Evolutionary conservation across 2,113 vertebrate species (phyloP).

Genomic region (Embiotoca jacksoni): DNA sequence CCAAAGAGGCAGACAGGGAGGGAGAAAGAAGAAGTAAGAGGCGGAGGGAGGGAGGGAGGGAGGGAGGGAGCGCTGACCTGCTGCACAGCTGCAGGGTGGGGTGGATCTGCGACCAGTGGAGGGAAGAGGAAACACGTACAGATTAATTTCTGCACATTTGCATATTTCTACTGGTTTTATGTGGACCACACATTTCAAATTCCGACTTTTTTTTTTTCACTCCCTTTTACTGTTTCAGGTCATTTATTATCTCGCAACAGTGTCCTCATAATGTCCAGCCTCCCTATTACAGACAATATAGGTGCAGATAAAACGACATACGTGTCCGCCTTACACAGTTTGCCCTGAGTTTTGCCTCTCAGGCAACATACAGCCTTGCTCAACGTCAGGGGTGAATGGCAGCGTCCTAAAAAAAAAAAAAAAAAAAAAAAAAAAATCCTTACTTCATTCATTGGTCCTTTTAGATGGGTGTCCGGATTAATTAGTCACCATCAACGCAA

Average conservation of each 20-base stretch:
- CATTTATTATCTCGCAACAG: no score
- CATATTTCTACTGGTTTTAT: constrained; percentile 18
- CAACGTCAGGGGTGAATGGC: no score
- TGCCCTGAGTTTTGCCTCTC: constrained; percentile 11
- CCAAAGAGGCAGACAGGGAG: constrained; percentile 44
- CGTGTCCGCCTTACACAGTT: neutral
- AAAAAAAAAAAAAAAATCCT: no score
- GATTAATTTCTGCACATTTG: constrained; percentile 34
- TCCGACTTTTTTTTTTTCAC: no score
- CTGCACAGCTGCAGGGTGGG: constrained; percentile 77
- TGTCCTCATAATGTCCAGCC: neutral
- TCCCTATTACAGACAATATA: neutral
- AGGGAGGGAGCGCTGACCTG: constrained; percentile 51
- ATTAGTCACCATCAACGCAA: no score
- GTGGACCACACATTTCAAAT: neutral
- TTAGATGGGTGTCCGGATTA: no score
- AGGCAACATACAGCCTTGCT: neutral
- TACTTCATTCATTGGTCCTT: no score
- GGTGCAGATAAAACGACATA: constrained; percentile 7
- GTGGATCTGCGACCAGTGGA: constrained; percentile 34
- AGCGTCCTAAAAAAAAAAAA: no score
- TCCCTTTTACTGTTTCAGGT: no score
- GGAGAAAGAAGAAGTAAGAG: neutral
- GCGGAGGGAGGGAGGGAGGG: neutral
- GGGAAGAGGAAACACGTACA: constrained; percentile 14